Evolutionary conservation across 1,140 invertebrate species (phyloP), one percentile per base, ranked within the genome.

Genomic region (Zaprionus vittiger): DNA sequence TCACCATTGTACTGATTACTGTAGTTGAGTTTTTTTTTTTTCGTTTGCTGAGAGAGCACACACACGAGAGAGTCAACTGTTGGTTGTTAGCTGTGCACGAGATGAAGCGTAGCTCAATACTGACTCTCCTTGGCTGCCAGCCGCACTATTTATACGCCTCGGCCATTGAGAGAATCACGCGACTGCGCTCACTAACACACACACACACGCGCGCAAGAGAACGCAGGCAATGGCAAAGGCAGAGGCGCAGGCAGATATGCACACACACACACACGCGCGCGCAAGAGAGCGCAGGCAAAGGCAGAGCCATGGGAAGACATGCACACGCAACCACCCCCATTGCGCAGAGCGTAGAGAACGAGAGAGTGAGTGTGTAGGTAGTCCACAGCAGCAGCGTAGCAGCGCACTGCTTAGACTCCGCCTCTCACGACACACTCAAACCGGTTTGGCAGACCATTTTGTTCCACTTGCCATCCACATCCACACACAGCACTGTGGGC

Each of bases 391-490:
- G 34, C 6, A 17, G 22, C 61, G 22, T 28, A 11, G 5, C 17
- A 55, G 15, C 37, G 34, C 22, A 44, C 47, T 17, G 28, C 38
- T 49, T 41, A 20, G 66, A 67, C 76, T 87, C 83, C 77, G 84
- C 77, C 83, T 65, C 70, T 78, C 56, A 59, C 47, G 22, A 55
- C 34, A 62, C 55, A 37, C 63, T 49, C 24, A 47, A 73, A 80
- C 70, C n/a, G 67, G 75, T 74, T 70, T 69, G 70, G 54, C 64
- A 64, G 65, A 82, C 85, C 85, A 90, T 90, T 90, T 90, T 90
- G 85, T 90, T 91, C 85, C 85, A 90, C 77, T 83, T 76, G 80
- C 66, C 82, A 71, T 86, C 83, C 83, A 90, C 81, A 87, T 22
- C 14, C 38, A 44, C 1, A 44, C 31, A 34, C 9, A 34, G 31